Percentiles rank a stretch among this genome's conserved stretches.
Conservation (phyloP, 2,113 vertebrate genomes). For the Gopherus flavomarginatus region DNA sequence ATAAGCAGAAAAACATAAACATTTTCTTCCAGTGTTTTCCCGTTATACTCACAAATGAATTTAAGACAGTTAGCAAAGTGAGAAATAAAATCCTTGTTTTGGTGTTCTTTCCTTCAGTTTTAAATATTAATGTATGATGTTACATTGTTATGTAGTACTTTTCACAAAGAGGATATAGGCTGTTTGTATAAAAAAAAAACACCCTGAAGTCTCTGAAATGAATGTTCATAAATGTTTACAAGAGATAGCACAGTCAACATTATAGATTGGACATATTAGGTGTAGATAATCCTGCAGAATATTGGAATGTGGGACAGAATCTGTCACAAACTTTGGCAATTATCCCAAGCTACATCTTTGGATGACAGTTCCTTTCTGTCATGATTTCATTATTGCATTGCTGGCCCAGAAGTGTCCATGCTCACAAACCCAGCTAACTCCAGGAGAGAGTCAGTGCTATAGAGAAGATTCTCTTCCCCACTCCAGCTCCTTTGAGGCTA, state of each 20-base stretch:
- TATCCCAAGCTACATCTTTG: background rate
- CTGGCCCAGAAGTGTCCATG: background rate
- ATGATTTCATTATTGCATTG: background rate
- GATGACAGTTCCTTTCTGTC: constrained; percentile 12
- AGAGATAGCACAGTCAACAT: constrained; percentile 63
- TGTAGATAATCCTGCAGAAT: constrained; percentile 24
- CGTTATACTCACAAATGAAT: constrained; percentile 64
- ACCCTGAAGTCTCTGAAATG: constrained; percentile 61
- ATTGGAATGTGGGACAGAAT: background rate
- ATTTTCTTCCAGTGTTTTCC: constrained; percentile 24
- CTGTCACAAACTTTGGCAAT: background rate
- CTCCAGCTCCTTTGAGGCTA: background rate
- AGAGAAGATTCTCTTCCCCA: background rate
- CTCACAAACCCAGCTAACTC: background rate
- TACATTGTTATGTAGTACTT: constrained; percentile 71
- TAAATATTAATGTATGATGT: constrained; percentile 79
- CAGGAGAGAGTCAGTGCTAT: too few species aligned
- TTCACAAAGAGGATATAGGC: constrained; percentile 68
- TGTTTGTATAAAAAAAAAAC: constrained; percentile 64
- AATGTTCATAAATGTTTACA: constrained; percentile 69
- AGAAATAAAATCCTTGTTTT: constrained; percentile 73
- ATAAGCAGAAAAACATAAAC: constrained; percentile 51
- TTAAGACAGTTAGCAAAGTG: constrained; percentile 66
- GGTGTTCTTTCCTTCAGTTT: constrained; percentile 74
- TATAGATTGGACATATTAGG: constrained; percentile 56